phyloP scores from a whole-genome alignment of 2,888 invertebrate species.

The Drosophila infuscata region DNA sequence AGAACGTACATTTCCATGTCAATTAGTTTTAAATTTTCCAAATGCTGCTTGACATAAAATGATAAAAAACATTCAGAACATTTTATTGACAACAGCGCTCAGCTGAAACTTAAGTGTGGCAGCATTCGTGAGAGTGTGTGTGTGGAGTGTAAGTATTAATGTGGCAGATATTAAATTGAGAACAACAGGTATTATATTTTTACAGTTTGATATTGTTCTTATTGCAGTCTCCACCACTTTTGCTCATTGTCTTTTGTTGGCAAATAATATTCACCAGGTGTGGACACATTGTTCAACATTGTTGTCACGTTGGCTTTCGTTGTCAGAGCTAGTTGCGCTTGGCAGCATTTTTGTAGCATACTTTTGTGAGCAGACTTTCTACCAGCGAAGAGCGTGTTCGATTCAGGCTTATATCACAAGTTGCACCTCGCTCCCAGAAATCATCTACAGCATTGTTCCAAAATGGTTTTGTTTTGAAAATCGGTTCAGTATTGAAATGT shows the following conservation, averaged over 20 bases:
- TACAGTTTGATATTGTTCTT: conserved; percentile 10
- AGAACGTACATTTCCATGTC: conserved; percentile 63
- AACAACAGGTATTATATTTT: conserved; percentile 47
- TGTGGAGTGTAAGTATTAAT: conserved; percentile 36
- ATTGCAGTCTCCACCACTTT: conserved; percentile 31
- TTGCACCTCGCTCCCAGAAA: no score
- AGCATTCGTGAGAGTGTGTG: background rate
- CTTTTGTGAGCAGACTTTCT: conserved; percentile 29
- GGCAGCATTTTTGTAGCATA: conserved; percentile 38
- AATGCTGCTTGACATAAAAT: conserved; percentile 61
- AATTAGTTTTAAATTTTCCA: conserved; percentile 68
- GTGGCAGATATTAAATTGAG: conserved; percentile 44
- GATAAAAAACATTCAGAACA: conserved; percentile 41
- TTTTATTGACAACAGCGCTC: conserved; percentile 44
- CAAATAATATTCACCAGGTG: conserved; percentile 48
- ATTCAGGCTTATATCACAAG: conserved; percentile 8
- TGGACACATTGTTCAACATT: conserved; percentile 28
- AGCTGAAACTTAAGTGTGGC: conserved; percentile 1
- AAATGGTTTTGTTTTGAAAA: no score
- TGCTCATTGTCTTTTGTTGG: conserved; percentile 39
- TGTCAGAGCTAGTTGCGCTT: conserved; percentile 6
- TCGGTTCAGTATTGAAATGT: no score
- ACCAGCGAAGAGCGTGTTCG: conserved; percentile 16
- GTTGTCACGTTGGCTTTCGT: conserved; percentile 11
- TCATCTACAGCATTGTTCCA: no score